These are phyloP conservation scores for Aphyosemion australe DNA, from an alignment of 2,113 vertebrate species.

Conservation along the genomic window DNA sequence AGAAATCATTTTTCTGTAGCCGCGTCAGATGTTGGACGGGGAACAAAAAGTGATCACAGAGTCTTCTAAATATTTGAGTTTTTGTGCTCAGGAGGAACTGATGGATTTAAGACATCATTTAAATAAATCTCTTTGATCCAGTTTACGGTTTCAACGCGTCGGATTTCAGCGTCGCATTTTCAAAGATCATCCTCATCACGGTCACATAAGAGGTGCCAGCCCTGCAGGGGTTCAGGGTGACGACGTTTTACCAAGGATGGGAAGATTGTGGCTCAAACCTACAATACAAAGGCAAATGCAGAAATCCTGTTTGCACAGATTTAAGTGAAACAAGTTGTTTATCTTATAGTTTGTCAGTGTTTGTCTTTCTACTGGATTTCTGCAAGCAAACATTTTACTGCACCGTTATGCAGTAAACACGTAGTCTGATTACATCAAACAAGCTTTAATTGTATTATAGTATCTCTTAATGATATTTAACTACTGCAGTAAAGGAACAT, in stretches of 20 bases:
- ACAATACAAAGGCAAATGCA: slow-evolving; percentile 10
- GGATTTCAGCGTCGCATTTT: slow-evolving; percentile 28
- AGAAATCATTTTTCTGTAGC: slow-evolving; percentile 34
- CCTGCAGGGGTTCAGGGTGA: slow-evolving; percentile 21
- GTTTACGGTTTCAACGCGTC: slow-evolving; percentile 41
- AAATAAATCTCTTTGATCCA: slow-evolving; percentile 27
- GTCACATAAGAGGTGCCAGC: slow-evolving; percentile 15
- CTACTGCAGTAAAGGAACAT: slow-evolving; percentile 49
- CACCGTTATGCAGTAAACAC: too few species aligned
- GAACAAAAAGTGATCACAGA: slow-evolving; percentile 39
- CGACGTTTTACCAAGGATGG: background rate
- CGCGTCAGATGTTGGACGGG: background rate
- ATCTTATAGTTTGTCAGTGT: slow-evolving; percentile 2
- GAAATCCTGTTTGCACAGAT: slow-evolving; percentile 28
- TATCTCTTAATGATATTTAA: slow-evolving; percentile 69
- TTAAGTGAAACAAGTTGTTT: slow-evolving; percentile 16
- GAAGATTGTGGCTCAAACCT: background rate
- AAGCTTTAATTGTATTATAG: slow-evolving; percentile 56
- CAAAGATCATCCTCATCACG: slow-evolving; percentile 10
- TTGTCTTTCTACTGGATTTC: slow-evolving; percentile 30
- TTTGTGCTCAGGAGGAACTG: slow-evolving; percentile 5
- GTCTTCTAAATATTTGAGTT: too few species aligned
- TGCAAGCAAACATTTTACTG: slow-evolving; percentile 47
- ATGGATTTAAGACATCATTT: slow-evolving; percentile 27
- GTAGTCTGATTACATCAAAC: slow-evolving; percentile 41